Evolutionary conservation across 2,113 vertebrate genomes (phyloP).

Genomic region (Rhinichthys klamathensis): DNA sequence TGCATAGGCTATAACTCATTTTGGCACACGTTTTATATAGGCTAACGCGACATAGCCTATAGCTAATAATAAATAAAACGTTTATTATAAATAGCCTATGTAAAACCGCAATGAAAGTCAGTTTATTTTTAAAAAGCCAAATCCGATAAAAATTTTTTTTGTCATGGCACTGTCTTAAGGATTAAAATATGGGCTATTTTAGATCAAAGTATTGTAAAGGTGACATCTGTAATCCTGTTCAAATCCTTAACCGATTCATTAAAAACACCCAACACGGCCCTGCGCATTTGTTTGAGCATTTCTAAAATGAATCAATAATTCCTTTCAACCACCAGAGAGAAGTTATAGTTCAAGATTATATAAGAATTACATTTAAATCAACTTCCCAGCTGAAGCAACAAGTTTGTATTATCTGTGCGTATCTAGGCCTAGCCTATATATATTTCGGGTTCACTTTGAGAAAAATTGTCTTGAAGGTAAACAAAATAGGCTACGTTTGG

Average conservation of each 20-base stretch:
- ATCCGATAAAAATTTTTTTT: background rate
- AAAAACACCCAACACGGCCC: background rate
- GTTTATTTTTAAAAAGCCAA: constrained; percentile 24
- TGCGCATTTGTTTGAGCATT: background rate
- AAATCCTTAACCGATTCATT: background rate
- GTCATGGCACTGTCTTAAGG: background rate
- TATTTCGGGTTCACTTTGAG: background rate
- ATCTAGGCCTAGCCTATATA: background rate
- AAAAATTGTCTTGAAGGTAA: background rate
- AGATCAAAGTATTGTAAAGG: background rate
- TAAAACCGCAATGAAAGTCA: background rate
- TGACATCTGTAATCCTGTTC: background rate
- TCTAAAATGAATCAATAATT: background rate
- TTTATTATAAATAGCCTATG: background rate
- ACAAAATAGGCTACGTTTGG: background rate
- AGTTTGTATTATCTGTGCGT: background rate
- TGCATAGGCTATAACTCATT: background rate
- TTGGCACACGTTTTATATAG: background rate
- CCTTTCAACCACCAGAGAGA: background rate
- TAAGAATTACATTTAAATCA: background rate
- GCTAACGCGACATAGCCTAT: background rate
- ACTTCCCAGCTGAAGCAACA: background rate
- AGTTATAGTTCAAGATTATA: background rate
- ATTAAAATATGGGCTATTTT: background rate
- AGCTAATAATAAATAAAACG: background rate